Base-by-base conservation (phyloP, 2,888 invertebrate species). In the Sialis fuliginosa region DNA sequence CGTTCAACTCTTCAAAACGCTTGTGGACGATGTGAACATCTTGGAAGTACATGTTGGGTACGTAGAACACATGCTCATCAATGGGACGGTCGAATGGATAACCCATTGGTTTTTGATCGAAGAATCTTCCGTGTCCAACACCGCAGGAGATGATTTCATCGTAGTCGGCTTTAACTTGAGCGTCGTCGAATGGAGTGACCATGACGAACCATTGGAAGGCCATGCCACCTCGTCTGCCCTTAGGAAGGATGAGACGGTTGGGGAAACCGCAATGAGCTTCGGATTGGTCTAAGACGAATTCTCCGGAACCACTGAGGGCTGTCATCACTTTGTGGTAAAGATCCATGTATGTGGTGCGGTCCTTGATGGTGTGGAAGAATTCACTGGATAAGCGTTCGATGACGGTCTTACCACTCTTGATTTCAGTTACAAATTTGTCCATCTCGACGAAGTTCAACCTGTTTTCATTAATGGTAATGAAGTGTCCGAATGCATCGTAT, bases 81-180 rank as follows among this genome's bases (percentile, higher is more conserved):
- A 80, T 71, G 22, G 67, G 66, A 54, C 81, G 77, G 59, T 86
- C 83, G 59, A 86, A 73, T 50, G 86, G 86, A 70, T 76, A 86
- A 46, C 81, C 82, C 56, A 78, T 68, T 42, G 82, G 72, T 60
- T 72, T 71, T 52, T 68, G 70, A 60, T 84, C 82, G 42, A 77
- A 64, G 47, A 60, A 56, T 45, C 65, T 57, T 60, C 70, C 75
- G 57, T 68, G 68, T 54, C 72, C 74, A 50, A 70, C 63, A 53
- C 67, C 71, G 49, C 72, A 68, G 45, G 68, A 65, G 58, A 70
- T 69, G n/a, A 60, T 51, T 39, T 67, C 54, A 51, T 72, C 65
- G 48, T 64, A 68, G 31, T 46, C 45, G 45, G 62, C 62, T 46
- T 65, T 65, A 40, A 71, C 63, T 3, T 69, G 60, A 45, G 64